Conservation (phyloP, 2,797 vertebrate genomes). For the Gymnodraco acuticeps region DNA sequence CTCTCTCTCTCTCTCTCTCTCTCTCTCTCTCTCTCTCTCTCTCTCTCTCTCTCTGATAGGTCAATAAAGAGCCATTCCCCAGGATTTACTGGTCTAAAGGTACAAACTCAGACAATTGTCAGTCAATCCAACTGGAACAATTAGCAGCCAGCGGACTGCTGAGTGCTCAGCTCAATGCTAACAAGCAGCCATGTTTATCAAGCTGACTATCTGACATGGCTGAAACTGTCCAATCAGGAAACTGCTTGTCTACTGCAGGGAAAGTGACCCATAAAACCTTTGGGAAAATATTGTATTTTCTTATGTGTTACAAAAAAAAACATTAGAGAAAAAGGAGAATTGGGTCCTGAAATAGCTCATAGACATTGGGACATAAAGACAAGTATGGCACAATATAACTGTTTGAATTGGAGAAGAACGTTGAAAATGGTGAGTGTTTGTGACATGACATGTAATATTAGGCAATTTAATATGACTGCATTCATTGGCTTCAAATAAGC, state of each 20-base stretch:
- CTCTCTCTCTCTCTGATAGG: constrained; percentile 39
- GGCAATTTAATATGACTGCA: too few species aligned
- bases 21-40: background rate
- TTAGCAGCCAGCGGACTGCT: constrained; percentile 56
- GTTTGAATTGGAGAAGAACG: too few species aligned
- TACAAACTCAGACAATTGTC: constrained; percentile 62
- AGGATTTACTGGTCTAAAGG: constrained; percentile 64
- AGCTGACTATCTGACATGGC: background rate
- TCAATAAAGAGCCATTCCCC: constrained; percentile 70
- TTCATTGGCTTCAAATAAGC: too few species aligned
- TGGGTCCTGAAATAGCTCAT: too few species aligned
- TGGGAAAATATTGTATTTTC: background rate
- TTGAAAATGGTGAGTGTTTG: too few species aligned
- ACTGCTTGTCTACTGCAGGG: background rate
- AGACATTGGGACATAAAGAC: too few species aligned
- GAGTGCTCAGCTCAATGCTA: constrained; percentile 24
- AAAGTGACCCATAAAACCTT: background rate
- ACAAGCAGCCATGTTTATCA: constrained; percentile 13
- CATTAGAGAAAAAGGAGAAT: too few species aligned
- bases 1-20: too few species aligned
- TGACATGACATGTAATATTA: too few species aligned
- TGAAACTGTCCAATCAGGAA: background rate
- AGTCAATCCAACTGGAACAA: constrained; percentile 63
- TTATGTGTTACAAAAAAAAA: too few species aligned
- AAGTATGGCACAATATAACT: too few species aligned